A percentile compares a stretch with the other conserved stretches of the same genome.
These are phyloP conservation scores for Rhinolophus ferrumequinum DNA, from an alignment of 2,113 vertebrate species.

Conservation along the genomic window DNA sequence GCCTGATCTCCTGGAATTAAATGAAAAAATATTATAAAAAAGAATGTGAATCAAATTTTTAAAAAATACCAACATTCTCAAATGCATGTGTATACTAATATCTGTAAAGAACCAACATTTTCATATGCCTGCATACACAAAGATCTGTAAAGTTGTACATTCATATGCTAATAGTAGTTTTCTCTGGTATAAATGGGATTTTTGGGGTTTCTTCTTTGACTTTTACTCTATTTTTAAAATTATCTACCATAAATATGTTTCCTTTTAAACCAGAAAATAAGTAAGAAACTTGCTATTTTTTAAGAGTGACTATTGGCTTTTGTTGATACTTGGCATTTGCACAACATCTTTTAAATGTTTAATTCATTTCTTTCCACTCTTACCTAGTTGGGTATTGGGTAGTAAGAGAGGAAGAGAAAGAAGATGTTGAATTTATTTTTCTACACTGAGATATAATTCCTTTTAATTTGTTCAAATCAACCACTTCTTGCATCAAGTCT, in stretches of 20 bases:
- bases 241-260: background rate
- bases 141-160: background rate
- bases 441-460: background rate
- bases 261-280: constrained; percentile 23
- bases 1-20: background rate
- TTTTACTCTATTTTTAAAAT: background rate
- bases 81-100: background rate
- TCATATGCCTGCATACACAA: background rate
- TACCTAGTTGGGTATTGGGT: background rate
- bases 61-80: background rate
- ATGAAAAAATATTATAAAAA: background rate
- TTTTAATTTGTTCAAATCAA: background rate
- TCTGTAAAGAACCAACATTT: background rate
- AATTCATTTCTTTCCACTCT: background rate
- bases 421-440: background rate
- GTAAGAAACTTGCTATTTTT: background rate
- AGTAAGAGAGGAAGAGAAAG: background rate
- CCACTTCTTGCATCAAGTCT: background rate
- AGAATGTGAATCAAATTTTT: background rate
- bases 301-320: background rate
- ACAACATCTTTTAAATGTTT: background rate
- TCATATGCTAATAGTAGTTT: background rate
- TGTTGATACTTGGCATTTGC: background rate
- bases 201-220: background rate
- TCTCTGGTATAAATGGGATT: background rate